These are phyloP conservation scores for Psettodes erumei DNA, from an alignment of 2,113 vertebrate genomes.

Conservation along the genomic window DNA sequence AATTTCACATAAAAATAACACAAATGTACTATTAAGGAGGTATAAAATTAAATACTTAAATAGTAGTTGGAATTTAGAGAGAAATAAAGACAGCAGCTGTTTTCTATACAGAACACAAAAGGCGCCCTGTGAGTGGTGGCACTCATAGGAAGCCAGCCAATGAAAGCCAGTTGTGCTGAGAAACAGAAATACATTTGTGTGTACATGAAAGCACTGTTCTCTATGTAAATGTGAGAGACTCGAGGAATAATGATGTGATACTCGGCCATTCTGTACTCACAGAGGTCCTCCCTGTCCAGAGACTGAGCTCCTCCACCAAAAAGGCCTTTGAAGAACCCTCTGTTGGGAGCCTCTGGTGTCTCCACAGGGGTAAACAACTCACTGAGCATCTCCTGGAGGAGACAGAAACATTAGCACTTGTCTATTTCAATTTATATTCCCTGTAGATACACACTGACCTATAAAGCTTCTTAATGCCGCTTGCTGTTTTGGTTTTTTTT, in stretches of 20 bases:
- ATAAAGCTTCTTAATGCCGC: not conserved
- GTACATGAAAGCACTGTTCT: not conserved
- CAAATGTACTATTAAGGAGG: no score
- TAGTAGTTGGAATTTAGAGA: no score
- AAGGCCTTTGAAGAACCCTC: slow-evolving; percentile 97
- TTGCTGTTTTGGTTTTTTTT: not conserved
- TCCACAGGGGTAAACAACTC: slow-evolving; percentile 98
- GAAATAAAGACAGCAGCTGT: no score
- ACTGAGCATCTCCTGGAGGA: slow-evolving; percentile 94
- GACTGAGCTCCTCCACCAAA: slow-evolving; percentile 97
- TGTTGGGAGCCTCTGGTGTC: slow-evolving; percentile 97
- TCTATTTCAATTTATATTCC: slow-evolving; percentile 10
- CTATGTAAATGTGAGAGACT: not conserved
- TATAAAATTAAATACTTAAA: no score
- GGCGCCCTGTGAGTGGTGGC: no score
- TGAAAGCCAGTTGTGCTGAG: not conserved
- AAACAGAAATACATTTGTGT: not conserved
- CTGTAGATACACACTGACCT: not conserved
- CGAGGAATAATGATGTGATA: not conserved
- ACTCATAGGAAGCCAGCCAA: no score
- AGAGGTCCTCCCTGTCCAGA: slow-evolving; percentile 96
- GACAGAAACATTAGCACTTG: slow-evolving; percentile 37
- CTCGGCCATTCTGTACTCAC: slow-evolving; percentile 83
- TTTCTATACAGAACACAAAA: not conserved
- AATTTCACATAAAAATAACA: no score